Conservation (phyloP, 2,888 invertebrate species). For the Amiota minor region DNA sequence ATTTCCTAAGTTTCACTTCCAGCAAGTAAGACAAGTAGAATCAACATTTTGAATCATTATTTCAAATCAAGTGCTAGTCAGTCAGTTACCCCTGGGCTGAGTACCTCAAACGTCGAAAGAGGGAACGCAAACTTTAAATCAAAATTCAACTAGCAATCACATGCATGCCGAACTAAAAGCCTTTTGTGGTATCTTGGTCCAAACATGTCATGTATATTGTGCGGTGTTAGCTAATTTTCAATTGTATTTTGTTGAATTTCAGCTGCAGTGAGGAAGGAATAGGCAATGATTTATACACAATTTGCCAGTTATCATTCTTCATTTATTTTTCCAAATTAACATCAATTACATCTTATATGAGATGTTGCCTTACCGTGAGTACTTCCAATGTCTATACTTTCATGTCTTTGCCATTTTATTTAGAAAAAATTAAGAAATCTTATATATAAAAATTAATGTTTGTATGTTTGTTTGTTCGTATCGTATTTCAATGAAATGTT, state of each 20-base stretch:
- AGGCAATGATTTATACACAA: neutral
- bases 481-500: too few relatives aligned
- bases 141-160: conserved; percentile 4
- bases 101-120: too few relatives aligned
- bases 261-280: neutral
- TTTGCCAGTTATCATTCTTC: neutral
- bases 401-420: too few relatives aligned
- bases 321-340: conserved; percentile 16
- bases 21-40: neutral
- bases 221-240: neutral
- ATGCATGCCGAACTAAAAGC: conserved; percentile 8
- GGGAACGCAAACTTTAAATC: neutral
- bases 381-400: too few relatives aligned
- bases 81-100: neutral
- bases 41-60: neutral
- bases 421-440: too few relatives aligned
- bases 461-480: too few relatives aligned
- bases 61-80: neutral
- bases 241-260: neutral
- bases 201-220: neutral
- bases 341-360: conserved; percentile 6
- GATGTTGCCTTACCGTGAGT: too few relatives aligned
- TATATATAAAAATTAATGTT: too few relatives aligned
- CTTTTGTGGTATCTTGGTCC: conserved; percentile 16
- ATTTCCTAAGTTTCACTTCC: too few relatives aligned